A percentile compares a stretch with the other conserved stretches of the same genome.
phyloP scores from a whole-genome alignment of 1,140 invertebrate genomes.

The Sycobia sp. region DNA sequence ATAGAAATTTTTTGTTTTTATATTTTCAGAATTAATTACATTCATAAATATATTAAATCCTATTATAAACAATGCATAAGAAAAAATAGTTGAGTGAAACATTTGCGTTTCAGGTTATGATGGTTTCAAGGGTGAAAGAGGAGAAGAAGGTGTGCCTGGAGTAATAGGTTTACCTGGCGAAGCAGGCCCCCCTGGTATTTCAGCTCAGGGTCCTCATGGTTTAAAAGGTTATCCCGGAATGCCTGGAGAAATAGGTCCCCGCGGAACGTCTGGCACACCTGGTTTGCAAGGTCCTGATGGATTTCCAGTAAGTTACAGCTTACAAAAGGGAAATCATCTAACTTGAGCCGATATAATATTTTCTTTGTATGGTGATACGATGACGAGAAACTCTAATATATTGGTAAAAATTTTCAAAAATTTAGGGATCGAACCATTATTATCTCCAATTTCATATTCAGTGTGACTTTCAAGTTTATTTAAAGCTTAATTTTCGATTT shows the following conservation, averaged over 20 bases:
- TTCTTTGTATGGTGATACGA: too few relatives aligned
- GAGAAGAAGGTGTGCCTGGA: conserved; percentile 61
- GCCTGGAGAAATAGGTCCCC: conserved; percentile 61
- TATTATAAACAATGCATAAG: background rate
- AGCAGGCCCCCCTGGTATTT: conserved; percentile 57
- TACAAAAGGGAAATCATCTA: too few relatives aligned
- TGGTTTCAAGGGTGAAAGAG: conserved; percentile 64
- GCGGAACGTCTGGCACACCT: conserved; percentile 59
- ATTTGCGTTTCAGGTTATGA: conserved; percentile 46
- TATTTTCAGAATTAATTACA: background rate
- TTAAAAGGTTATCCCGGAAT: conserved; percentile 64
- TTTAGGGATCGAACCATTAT: too few relatives aligned
- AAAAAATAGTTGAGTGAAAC: too few relatives aligned
- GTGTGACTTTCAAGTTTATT: too few relatives aligned
- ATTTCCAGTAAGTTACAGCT: conserved; percentile 47
- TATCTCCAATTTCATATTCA: too few relatives aligned
- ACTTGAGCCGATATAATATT: background rate
- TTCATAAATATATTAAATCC: background rate
- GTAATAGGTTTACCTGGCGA: conserved; percentile 57
- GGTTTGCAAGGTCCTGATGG: conserved; percentile 59
- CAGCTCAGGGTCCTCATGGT: conserved; percentile 55
- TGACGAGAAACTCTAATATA: too few relatives aligned
- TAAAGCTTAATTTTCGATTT: too few relatives aligned
- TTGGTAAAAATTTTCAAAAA: too few relatives aligned
- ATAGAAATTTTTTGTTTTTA: too few relatives aligned